These are phyloP conservation scores for Pyrrhia umbra DNA, from an alignment of 2,888 invertebrate genomes.

Conservation along the genomic window DNA sequence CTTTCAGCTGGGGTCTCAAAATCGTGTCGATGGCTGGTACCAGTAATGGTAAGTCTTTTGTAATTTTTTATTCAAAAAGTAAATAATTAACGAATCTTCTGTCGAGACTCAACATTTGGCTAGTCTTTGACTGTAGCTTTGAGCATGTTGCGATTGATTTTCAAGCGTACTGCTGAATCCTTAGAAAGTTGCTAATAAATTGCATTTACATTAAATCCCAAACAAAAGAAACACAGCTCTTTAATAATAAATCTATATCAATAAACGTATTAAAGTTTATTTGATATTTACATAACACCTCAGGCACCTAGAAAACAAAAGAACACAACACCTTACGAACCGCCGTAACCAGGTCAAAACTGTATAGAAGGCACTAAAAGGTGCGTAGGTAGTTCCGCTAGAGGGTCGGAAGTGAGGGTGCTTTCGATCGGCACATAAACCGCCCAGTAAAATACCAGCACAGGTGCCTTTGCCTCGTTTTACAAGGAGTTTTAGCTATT, in stretches of 20 bases:
- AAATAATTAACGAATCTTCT: too few relatives aligned
- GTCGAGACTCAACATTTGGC: too few relatives aligned
- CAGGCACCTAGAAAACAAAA: constrained; percentile 48
- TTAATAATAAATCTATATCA: background rate
- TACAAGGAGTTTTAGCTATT: constrained; percentile 16
- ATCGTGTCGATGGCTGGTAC: too few relatives aligned
- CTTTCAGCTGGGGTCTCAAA: too few relatives aligned
- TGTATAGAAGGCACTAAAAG: constrained; percentile 69
- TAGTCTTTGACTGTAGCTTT: too few relatives aligned
- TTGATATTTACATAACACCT: constrained; percentile 12
- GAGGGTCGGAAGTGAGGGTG: constrained; percentile 65
- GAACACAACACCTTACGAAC: constrained; percentile 41
- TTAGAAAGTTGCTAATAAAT: too few relatives aligned
- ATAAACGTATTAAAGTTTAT: constrained; percentile 3
- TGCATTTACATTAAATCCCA: too few relatives aligned
- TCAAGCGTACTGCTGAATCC: too few relatives aligned
- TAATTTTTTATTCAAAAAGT: too few relatives aligned
- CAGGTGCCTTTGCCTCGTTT: constrained; percentile 46
- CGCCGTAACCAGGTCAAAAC: constrained; percentile 57
- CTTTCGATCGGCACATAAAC: constrained; percentile 60
- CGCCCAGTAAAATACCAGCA: constrained; percentile 47
- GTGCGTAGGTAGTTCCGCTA: constrained; percentile 77
- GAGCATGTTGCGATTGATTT: too few relatives aligned
- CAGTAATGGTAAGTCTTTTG: too few relatives aligned
- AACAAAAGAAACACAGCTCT: too few relatives aligned